phyloP scores from a whole-genome alignment of 2,113 vertebrate genomes.

The Microcebus lehilahytsara region DNA sequence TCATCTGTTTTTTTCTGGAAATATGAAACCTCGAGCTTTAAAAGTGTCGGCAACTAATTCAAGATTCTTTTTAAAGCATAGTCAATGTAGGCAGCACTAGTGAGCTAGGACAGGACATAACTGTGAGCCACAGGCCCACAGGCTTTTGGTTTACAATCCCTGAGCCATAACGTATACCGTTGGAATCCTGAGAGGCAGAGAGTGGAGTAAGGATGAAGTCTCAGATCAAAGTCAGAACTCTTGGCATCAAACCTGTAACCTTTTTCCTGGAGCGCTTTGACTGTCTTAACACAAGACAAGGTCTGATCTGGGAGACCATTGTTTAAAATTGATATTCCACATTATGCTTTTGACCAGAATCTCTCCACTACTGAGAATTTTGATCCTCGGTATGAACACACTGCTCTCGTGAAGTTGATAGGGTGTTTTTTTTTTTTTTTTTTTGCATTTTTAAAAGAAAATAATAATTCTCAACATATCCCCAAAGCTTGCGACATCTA shows the following conservation, averaged over 20 bases:
- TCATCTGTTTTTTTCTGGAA: background rate
- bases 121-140: no score
- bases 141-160: background rate
- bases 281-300: background rate
- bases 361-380: background rate
- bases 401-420: background rate
- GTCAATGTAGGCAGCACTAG: background rate
- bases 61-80: background rate
- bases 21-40: background rate
- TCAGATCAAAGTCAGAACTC: background rate
- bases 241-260: background rate
- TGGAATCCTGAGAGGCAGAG: background rate
- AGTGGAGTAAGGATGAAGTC: background rate
- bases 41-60: background rate
- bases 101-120: background rate
- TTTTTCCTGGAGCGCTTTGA: background rate
- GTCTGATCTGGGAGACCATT: background rate
- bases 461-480: background rate
- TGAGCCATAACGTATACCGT: no score
- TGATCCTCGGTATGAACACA: background rate
- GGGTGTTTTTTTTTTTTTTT: background rate
- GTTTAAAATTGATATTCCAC: background rate
- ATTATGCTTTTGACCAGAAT: background rate
- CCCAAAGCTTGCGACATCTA: background rate
- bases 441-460: background rate